A percentile compares a stretch with the other conserved stretches of the same genome.
phyloP scores from a whole-genome alignment of 2,888 invertebrate genomes.

The Diaperis boleti region DNA sequence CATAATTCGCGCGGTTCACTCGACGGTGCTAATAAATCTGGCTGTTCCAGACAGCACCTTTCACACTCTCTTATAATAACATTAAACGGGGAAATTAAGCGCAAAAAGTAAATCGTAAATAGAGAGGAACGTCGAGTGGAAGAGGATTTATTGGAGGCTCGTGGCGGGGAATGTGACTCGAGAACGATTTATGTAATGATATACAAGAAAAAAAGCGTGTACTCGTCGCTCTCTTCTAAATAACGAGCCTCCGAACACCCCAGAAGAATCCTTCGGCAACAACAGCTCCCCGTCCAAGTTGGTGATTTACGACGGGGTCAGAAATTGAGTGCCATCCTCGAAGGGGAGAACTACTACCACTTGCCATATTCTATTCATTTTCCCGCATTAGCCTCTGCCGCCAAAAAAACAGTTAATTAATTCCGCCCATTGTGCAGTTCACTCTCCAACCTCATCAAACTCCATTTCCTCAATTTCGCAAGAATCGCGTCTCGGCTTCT shows the following conservation, averaged over 20 bases:
- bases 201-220: conserved; percentile 6
- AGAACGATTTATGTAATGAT: conserved; percentile 46
- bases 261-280: too few species aligned
- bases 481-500: conserved; percentile 8
- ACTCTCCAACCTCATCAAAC: not conserved
- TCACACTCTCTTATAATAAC: conserved; percentile 52
- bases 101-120: conserved; percentile 51
- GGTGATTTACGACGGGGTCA: too few species aligned
- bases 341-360: too few species aligned
- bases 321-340: too few species aligned
- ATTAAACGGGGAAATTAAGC: conserved; percentile 51
- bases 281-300: too few species aligned
- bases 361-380: too few species aligned
- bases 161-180: conserved; percentile 23
- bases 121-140: conserved; percentile 27
- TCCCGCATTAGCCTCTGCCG: not conserved
- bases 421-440: not conserved
- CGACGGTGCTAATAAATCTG: conserved; percentile 45
- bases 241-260: too few species aligned
- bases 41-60: conserved; percentile 47
- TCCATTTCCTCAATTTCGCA: conserved; percentile 15
- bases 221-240: too few species aligned
- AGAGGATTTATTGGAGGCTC: conserved; percentile 34
- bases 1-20: conserved; percentile 21
- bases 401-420: not conserved